Evolutionary conservation across 1,140 invertebrate species (phyloP), one percentile per base, ranked within the genome.

Genomic region (Leptinotarsa undecemlineata): DNA sequence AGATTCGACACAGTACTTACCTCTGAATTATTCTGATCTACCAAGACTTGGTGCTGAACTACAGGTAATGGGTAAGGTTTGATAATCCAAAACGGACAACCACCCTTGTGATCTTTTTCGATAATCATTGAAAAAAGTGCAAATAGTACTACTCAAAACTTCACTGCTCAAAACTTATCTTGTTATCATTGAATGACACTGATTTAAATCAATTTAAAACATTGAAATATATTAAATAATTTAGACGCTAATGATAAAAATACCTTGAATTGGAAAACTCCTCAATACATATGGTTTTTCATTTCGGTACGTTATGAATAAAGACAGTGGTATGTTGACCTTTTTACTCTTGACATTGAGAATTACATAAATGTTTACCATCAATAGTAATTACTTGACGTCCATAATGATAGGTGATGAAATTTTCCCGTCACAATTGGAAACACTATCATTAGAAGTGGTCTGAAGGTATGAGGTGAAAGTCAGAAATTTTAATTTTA

Each of bases 351-450:
- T 64, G 57, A 72, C 71, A 72, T 19, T 64, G 26, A 69, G 64
- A 33, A 48, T 70, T 70, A 70, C 68, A 70, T 70, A 70, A 70
- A 70, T 70, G 68, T 70, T 70, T 70, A 70, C 60, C 47, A 70
- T 70, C 17, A 70, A 70, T 70, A 57, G 48, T 70, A 70, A 70
- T 70, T 70, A 70, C n/a, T 26, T 67, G 26, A 33, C 64, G 26
- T 67, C 42, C 13, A 67, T 67, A 67, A 67, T 67, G 26, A 67
- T 26, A n/a, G 26, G 17, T 42, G 4, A 17, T 67, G 64, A 23
- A n/a, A 21, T 64, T 67, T 33, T 42, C 17, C 3, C 62, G 23
- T 63, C 19, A 63, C 33, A 42, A 11, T 42, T 42, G 33, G 33
- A 42, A 42, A 42, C 33, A 42, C 33, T 42, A 42, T 42, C 33